Conservation (phyloP, 2,888 invertebrate species). For the Caenorhabditis imperialis region DNA sequence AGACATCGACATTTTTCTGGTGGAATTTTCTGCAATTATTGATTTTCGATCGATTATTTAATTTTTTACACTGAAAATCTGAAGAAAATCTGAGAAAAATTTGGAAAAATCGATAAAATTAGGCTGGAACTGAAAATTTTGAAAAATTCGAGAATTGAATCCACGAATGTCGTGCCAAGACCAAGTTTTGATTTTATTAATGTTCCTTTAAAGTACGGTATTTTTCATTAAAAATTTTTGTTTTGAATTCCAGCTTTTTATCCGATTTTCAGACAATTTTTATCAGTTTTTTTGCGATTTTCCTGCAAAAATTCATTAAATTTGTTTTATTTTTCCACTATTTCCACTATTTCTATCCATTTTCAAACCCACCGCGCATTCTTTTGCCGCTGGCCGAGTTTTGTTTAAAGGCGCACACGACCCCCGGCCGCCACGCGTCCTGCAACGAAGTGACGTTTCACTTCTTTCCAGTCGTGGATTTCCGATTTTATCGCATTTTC, state of each 20-base stretch:
- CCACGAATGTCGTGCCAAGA: neutral
- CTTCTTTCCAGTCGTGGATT: slow-evolving; percentile 6
- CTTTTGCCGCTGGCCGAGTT: slow-evolving; percentile 1
- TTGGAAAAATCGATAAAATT: neutral
- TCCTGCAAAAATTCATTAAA: neutral
- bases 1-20: too few species aligned
- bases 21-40: too few species aligned
- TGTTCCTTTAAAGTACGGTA: slow-evolving; percentile 1
- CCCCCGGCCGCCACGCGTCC: slow-evolving; percentile 17
- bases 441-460: slow-evolving; percentile 34
- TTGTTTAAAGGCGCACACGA: slow-evolving; percentile 8
- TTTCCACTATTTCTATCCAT: neutral
- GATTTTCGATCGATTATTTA: too few species aligned
- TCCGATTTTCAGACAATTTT: too few species aligned
- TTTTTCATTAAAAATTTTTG: too few species aligned
- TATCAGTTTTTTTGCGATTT: too few species aligned
- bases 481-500: neutral
- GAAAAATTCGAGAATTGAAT: neutral
- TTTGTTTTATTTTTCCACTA: neutral
- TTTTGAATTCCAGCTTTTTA: too few species aligned
- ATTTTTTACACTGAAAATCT: too few species aligned
- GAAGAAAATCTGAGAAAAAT: neutral
- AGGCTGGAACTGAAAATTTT: too few species aligned
- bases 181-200: too few species aligned
- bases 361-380: slow-evolving; percentile 2